Evolutionary conservation across 2,797 vertebrate species (phyloP).

Genomic region (Zenarchopterus dispar): DNA sequence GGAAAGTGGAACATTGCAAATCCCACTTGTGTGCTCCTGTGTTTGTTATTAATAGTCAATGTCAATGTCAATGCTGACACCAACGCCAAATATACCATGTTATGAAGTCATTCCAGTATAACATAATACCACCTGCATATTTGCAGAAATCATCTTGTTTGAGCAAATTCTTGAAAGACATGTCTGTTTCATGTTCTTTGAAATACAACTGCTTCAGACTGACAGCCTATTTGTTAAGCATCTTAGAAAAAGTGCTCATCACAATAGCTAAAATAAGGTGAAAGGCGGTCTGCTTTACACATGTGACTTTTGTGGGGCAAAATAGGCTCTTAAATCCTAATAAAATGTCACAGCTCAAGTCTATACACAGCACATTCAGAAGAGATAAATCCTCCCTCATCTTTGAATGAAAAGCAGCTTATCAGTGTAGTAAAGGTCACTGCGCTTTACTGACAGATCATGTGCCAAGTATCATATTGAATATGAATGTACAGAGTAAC

Average conservation of each 20-base stretch:
- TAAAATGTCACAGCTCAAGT: conserved; percentile 53
- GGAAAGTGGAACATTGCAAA: conserved; percentile 44
- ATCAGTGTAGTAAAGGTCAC: conserved; percentile 60
- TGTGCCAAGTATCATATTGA: conserved; percentile 39
- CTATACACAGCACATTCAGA: conserved; percentile 25
- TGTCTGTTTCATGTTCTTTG: conserved; percentile 18
- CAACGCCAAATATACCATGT: conserved; percentile 8
- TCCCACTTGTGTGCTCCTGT: conserved; percentile 32
- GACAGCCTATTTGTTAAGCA: conserved; percentile 12
- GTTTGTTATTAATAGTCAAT: conserved; percentile 33
- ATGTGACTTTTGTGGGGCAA: conserved; percentile 21
- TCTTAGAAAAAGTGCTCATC: conserved; percentile 8
- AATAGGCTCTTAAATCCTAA: conserved; percentile 33
- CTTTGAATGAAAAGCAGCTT: conserved; percentile 40
- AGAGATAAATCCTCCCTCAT: conserved; percentile 42
- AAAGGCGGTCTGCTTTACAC: conserved; percentile 21
- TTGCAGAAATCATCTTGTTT: conserved; percentile 1
- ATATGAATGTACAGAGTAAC: conserved; percentile 40
- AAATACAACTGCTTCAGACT: conserved; percentile 20
- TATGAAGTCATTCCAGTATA: conserved; percentile 3
- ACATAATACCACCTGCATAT: not conserved
- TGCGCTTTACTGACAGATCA: conserved; percentile 54
- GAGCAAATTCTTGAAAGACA: conserved; percentile 6
- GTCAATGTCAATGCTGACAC: conserved; percentile 21
- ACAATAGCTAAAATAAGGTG: conserved; percentile 18